These are phyloP conservation scores for Nylanderia fulva DNA, from an alignment of 1,140 invertebrate genomes.

Conservation along the genomic window DNA sequence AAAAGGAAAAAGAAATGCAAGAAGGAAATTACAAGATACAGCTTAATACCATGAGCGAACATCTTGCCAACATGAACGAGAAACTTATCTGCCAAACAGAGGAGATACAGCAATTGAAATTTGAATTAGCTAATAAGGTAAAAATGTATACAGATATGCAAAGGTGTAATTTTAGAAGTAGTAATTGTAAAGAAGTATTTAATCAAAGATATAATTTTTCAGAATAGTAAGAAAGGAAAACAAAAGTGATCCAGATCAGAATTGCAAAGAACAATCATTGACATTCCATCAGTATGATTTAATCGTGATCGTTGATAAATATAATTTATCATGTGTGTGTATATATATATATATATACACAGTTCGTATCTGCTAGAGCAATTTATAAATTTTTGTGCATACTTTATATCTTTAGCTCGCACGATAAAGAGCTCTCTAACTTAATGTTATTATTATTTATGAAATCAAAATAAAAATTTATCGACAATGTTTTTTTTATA, in stretches of 20 bases:
- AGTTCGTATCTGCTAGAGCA: conserved; percentile 31
- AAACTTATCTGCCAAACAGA: conserved; percentile 93
- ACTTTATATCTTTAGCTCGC: conserved; percentile 65
- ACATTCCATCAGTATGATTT: conserved; percentile 81
- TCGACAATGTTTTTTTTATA: conserved; percentile 53
- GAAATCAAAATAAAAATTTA: conserved; percentile 75
- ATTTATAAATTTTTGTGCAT: conserved; percentile 56
- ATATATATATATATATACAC: conserved; percentile 82
- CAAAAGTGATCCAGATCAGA: conserved; percentile 76
- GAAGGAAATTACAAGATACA: conserved; percentile 94
- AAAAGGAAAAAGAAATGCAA: conserved; percentile 86
- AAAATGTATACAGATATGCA: conserved; percentile 27
- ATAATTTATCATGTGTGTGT: conserved; percentile 75
- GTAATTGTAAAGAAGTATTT: conserved; percentile 20
- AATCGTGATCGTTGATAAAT: conserved; percentile 77
- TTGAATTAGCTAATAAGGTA: conserved; percentile 86
- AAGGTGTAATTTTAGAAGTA: conserved; percentile 6
- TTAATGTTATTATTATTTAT: conserved; percentile 81
- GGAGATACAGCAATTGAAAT: conserved; percentile 89
- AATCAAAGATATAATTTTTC: conserved; percentile 65
- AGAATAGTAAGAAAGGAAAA: conserved; percentile 84
- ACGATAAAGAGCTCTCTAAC: conserved; percentile 73
- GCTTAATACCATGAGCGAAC: conserved; percentile 95
- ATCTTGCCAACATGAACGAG: conserved; percentile 96
- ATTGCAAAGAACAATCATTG: conserved; percentile 70